Evolutionary conservation across 2,888 invertebrate genomes (phyloP).

Genomic region (Polymixis lichenea): DNA sequence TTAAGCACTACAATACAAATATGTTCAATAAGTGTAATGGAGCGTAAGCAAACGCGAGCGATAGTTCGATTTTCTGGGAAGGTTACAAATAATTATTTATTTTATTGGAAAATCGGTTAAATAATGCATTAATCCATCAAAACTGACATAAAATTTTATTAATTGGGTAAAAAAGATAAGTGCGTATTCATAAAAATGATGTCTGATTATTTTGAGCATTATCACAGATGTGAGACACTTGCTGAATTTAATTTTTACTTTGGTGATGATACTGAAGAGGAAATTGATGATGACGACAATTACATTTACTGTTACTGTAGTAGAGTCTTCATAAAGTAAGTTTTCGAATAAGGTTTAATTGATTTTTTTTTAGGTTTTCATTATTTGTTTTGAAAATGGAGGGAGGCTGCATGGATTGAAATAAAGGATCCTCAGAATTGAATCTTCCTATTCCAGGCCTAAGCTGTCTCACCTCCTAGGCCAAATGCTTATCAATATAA

Average conservation of each 20-base stretch:
- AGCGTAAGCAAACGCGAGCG: constrained; percentile 46
- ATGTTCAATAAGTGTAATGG: constrained; percentile 8
- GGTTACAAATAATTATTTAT: constrained; percentile 45
- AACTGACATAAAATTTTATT: constrained; percentile 22
- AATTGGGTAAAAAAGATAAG: constrained; percentile 12
- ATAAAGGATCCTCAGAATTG: background rate
- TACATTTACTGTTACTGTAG: constrained; percentile 93
- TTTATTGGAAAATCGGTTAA: constrained; percentile 16
- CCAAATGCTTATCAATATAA: background rate
- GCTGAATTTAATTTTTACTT: constrained; percentile 91
- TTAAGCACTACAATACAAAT: background rate
- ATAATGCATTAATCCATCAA: constrained; percentile 4
- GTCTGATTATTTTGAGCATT: constrained; percentile 85
- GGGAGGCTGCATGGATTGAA: constrained; percentile 14
- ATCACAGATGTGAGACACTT: constrained; percentile 92
- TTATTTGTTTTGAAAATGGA: constrained; percentile 40
- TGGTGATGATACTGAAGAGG: constrained; percentile 80
- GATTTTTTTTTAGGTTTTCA: constrained; percentile 1
- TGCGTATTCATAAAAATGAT: constrained; percentile 71
- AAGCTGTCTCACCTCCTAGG: background rate
- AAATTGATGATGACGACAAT: constrained; percentile 82
- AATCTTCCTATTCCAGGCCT: background rate
- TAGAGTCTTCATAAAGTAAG: constrained; percentile 92
- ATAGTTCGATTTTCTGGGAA: constrained; percentile 62
- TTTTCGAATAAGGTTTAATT: constrained; percentile 19